Base-by-base conservation (phyloP, 1,140 invertebrate species). In the Sitobion miscanthi region DNA sequence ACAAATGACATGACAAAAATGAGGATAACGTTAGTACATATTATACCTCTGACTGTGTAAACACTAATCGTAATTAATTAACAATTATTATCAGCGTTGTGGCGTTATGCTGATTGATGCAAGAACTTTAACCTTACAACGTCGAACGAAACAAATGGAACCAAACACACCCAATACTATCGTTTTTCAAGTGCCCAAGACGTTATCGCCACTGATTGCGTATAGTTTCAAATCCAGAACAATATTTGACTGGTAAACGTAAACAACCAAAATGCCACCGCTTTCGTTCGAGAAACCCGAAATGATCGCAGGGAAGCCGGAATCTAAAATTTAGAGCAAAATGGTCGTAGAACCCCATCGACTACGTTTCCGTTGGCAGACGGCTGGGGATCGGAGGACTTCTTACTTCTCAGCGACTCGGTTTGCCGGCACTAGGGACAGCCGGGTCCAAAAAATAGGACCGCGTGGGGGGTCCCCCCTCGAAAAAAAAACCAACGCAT, bases 121-220 rank as follows among this genome's bases (percentile, higher is more conserved):
- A 3, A 54, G n/a, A 52, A 90, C 38, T 90, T 35, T 90, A 90
- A 90, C 89, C 89, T 62, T 90, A 45, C 35, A 90, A n/a, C 7
- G 45, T 23, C 23, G 38, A 30, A 69, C 38, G 38, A 90, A 54
- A 54, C 30, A 45, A 42, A 62, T 38, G 54, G 23, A 62, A 45
- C 45, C 5, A 1, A 90, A 90, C 89, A 69, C 35, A 69, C 89
- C 47, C 89, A 54, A 90, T 25, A 21, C 35, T n/a, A 90, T 90
- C 30, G 30, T n/a, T n/a, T 88, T 49, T n/a, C 45, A 20, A 88
- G 45, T 87, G 30, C 7, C 25, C 35, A 14, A 30, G 30, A 35
- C 30, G 86, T n/a, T 49, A 25, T 20, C 87, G 47, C 23, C 23
- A 88, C 45, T 47, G 25, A 47, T 47, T 47, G 25, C 45, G 45